A percentile compares a stretch with the other conserved stretches of the same genome.
Conservation (phyloP, 1,140 invertebrate species). For the Carcinoscorpius rotundicauda region DNA sequence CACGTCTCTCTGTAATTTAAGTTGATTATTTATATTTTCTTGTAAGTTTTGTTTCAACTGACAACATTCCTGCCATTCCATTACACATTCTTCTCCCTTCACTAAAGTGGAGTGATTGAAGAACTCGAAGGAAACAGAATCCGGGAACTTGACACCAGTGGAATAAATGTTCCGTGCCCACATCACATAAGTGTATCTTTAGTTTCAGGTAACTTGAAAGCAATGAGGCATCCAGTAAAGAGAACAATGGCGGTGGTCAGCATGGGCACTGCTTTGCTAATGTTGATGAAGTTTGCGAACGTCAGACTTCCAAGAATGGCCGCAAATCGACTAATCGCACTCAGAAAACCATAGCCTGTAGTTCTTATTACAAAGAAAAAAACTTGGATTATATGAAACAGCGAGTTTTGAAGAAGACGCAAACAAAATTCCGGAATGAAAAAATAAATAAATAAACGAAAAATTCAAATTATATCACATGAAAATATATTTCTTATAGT, state of each 20-base stretch:
- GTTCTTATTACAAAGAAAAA: slow-evolving; percentile 31
- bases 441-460: neutral
- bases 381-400: neutral
- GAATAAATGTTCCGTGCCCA: no score
- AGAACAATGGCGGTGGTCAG: slow-evolving; percentile 34
- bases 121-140: no score
- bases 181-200: slow-evolving; percentile 16
- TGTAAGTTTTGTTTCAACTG: no score
- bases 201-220: slow-evolving; percentile 37
- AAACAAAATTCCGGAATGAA: neutral
- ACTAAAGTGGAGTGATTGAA: no score
- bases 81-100: no score
- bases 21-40: no score
- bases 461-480: neutral
- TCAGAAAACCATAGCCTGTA: slow-evolving; percentile 37
- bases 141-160: no score
- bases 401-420: no score
- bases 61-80: no score
- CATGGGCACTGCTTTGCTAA: slow-evolving; percentile 37
- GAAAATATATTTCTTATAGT: neutral
- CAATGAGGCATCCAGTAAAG: slow-evolving; percentile 32
- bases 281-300: slow-evolving; percentile 35
- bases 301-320: slow-evolving; percentile 39
- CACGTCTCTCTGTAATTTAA: no score
- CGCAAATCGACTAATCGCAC: slow-evolving; percentile 33